Conservation (phyloP, 1,140 invertebrate species). For the Penaeus japonicus region DNA sequence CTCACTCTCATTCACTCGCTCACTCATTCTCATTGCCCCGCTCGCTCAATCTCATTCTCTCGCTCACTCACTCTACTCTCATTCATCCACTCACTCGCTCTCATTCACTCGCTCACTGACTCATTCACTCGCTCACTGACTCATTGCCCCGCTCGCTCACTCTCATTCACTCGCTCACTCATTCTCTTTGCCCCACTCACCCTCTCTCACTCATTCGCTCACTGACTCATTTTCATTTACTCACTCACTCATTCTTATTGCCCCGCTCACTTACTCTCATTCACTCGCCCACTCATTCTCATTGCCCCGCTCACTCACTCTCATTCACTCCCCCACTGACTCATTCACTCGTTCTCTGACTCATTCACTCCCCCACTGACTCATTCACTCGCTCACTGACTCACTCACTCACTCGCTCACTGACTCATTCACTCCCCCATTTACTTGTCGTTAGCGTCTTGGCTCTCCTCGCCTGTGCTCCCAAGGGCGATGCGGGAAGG, state of each 20-base stretch:
- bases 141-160: too few species aligned
- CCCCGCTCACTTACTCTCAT: not conserved
- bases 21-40: not conserved
- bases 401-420: too few species aligned
- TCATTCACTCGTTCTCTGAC: too few species aligned
- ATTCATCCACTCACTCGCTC: not conserved
- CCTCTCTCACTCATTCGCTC: not conserved
- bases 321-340: not conserved
- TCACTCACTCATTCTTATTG: not conserved
- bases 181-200: too few species aligned
- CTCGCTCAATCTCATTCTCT: not conserved
- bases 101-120: not conserved
- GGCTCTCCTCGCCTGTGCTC: too few species aligned
- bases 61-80: not conserved
- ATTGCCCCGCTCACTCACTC: not conserved
- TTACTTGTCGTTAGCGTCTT: too few species aligned
- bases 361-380: too few species aligned
- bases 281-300: not conserved
- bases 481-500: too few species aligned
- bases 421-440: too few species aligned
- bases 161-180: too few species aligned
- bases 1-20: not conserved
- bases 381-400: too few species aligned
- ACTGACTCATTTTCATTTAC: not conserved
- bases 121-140: too few species aligned